phyloP scores from a whole-genome alignment of 1,140 invertebrate genomes.

The Pteromalus puparum region DNA sequence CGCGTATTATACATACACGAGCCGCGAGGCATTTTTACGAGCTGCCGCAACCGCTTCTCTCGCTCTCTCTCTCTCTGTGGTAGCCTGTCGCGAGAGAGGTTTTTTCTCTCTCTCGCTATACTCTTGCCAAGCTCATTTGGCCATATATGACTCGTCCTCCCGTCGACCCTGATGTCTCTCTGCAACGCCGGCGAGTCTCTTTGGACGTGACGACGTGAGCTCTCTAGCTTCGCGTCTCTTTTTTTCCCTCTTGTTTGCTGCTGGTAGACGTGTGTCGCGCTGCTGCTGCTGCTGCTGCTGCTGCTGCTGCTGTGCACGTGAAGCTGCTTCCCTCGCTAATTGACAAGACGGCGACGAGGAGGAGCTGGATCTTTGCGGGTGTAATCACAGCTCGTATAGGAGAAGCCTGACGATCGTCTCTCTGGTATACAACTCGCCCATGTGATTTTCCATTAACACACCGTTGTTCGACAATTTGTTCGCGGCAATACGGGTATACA shows the following conservation, averaged over 20 bases:
- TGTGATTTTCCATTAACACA: no score
- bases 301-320: neutral
- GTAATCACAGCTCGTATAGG: no score
- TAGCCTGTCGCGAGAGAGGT: neutral
- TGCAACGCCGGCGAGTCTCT: neutral
- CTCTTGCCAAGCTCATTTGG: conserved; percentile 11
- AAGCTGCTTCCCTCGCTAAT: conserved; percentile 17
- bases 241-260: neutral
- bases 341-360: conserved; percentile 21
- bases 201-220: neutral
- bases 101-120: neutral
- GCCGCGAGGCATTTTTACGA: conserved; percentile 60
- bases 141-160: neutral
- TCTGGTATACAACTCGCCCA: no score
- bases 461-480: neutral
- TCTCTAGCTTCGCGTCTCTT: neutral
- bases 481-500: no score
- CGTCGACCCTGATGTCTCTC: conserved; percentile 7
- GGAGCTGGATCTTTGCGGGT: neutral
- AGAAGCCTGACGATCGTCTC: no score
- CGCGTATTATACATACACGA: neutral
- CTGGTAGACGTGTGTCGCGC: neutral
- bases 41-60: neutral
- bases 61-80: neutral
- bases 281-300: neutral